Conservation (phyloP, 2,888 invertebrate genomes). For the Acanthococcus lagerstroemiae region DNA sequence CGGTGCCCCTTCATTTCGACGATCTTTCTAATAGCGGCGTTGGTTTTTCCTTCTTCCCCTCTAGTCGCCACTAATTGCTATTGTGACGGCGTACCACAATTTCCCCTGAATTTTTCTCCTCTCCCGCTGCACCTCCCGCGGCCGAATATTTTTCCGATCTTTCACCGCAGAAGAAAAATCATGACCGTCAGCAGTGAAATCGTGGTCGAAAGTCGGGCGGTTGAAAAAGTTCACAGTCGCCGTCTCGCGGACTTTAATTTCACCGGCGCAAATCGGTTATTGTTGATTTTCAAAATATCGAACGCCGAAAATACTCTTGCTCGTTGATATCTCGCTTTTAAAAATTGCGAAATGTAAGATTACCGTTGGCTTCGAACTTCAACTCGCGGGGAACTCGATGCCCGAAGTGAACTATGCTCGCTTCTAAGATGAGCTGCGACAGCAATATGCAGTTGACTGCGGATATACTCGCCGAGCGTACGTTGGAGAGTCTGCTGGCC, state of each 20-base stretch:
- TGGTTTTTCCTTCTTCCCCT: constrained; percentile 15
- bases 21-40: constrained; percentile 31
- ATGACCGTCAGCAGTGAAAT: constrained; percentile 27
- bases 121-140: constrained; percentile 3
- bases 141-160: constrained; percentile 25
- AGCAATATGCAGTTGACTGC: constrained; percentile 51
- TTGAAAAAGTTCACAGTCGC: no score
- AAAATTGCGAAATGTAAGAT: no score
- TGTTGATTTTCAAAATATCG: no score
- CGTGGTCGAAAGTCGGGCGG: constrained; percentile 17
- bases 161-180: constrained; percentile 20
- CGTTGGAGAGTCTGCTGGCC: constrained; percentile 70
- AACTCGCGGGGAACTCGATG: no score
- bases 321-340: neutral
- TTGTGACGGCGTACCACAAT: constrained; percentile 30
- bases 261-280: constrained; percentile 19
- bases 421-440: constrained; percentile 35
- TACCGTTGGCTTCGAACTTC: no score
- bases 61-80: constrained; percentile 30
- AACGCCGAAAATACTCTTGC: constrained; percentile 15
- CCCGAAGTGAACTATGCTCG: no score
- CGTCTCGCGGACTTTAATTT: constrained; percentile 19
- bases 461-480: constrained; percentile 70
- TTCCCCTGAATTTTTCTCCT: constrained; percentile 26
- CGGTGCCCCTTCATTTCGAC: constrained; percentile 28